Percentiles rank a stretch among this genome's conserved stretches.
Conservation (phyloP, 1,140 invertebrate genomes). For the Pseudomyrmex flavicornis region DNA sequence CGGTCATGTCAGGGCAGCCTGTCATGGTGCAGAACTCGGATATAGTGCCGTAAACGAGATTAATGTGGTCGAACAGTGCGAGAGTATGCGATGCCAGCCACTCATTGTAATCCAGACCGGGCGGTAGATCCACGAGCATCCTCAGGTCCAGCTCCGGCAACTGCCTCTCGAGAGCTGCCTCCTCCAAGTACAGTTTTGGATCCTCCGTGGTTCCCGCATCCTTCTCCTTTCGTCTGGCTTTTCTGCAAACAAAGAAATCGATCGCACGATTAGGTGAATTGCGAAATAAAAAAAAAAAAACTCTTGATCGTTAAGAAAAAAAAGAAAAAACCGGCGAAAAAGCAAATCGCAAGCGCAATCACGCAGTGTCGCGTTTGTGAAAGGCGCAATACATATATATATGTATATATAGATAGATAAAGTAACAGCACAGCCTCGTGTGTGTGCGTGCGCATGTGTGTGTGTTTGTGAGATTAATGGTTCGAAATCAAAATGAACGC, state of each 20-base stretch:
- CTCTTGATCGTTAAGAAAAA: neutral
- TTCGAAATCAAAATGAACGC: constrained; percentile 41
- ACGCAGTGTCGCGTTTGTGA: constrained; percentile 20
- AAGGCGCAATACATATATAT: neutral
- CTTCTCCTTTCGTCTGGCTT: constrained; percentile 98
- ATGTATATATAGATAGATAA: constrained; percentile 17
- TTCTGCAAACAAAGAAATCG: constrained; percentile 88
- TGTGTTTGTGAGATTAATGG: neutral
- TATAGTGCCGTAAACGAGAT: constrained; percentile 98
- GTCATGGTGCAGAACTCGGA: constrained; percentile 98
- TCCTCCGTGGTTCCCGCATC: constrained; percentile 93
- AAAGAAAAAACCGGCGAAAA: neutral
- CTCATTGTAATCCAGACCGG: constrained; percentile 98
- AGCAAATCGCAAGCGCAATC: constrained; percentile 46
- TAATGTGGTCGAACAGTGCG: constrained; percentile 99
- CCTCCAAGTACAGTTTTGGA: constrained; percentile 97
- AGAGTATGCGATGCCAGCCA: constrained; percentile 99
- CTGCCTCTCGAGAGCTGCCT: constrained; percentile 95
- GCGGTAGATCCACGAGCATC: constrained; percentile 96
- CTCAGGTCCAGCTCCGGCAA: constrained; percentile 96
- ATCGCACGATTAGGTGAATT: neutral
- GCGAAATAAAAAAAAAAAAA: neutral
- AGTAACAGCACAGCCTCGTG: constrained; percentile 26
- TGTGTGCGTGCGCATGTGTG: neutral
- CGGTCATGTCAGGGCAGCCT: constrained; percentile 97